Evolutionary conservation across 2,113 vertebrate genomes (phyloP).

Genomic region (Xenus cinereus): DNA sequence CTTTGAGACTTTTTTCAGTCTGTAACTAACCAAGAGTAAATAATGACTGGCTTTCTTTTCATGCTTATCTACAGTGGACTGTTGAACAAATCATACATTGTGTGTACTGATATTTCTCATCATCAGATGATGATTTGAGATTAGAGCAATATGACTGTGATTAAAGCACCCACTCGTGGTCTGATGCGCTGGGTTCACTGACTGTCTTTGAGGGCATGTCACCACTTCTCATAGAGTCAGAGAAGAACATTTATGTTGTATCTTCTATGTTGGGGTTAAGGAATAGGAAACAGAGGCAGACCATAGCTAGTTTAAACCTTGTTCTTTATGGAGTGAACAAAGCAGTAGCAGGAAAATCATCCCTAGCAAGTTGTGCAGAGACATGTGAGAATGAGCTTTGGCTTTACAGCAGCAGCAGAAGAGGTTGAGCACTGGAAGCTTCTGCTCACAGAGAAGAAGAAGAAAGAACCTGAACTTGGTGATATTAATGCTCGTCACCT

Average conservation of each 20-base stretch:
- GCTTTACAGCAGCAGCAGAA: neutral
- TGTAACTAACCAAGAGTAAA: neutral
- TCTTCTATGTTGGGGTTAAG: neutral
- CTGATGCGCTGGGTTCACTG: neutral
- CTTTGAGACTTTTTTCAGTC: neutral
- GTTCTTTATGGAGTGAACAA: neutral
- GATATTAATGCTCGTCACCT: neutral
- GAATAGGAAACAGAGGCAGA: neutral
- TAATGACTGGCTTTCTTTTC: neutral
- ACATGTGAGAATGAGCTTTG: neutral
- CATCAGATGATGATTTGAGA: neutral
- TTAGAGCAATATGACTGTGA: neutral
- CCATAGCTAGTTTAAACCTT: neutral
- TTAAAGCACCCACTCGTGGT: neutral
- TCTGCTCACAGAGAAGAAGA: neutral
- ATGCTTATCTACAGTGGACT: neutral
- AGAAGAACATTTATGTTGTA: neutral
- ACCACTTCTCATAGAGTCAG: neutral
- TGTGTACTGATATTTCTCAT: neutral
- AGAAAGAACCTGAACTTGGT: neutral
- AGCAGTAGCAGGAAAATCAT: neutral
- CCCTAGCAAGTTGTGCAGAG: neutral
- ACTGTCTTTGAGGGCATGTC: neutral
- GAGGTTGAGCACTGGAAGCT: neutral
- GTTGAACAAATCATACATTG: neutral